phyloP scores from a whole-genome alignment of 2,888 invertebrate species.

The Gordius sp. region DNA sequence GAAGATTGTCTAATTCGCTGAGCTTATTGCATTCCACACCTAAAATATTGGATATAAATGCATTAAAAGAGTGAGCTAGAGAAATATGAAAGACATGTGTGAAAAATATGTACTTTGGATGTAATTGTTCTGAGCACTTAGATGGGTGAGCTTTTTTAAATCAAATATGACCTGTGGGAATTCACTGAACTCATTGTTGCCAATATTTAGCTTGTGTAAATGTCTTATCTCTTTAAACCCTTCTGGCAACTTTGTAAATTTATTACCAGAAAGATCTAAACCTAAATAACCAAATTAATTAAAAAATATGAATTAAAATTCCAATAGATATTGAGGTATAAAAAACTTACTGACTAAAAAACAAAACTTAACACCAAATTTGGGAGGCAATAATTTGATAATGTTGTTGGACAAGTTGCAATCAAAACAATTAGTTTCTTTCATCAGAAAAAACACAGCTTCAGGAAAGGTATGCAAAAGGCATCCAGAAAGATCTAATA shows the following conservation, averaged over 20 bases:
- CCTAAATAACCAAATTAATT: too few species aligned
- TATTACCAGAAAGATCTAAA: conserved; percentile 1
- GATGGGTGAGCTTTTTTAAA: conserved; percentile 3
- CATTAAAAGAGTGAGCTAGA: too few species aligned
- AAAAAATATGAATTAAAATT: too few species aligned
- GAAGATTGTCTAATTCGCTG: background rate
- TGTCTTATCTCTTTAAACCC: background rate
- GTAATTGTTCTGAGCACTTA: conserved; percentile 5
- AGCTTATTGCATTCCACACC: background rate
- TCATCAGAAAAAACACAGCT: conserved; percentile 1
- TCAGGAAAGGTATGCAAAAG: conserved; percentile 7
- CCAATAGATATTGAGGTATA: too few species aligned
- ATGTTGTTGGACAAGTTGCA: conserved; percentile 4
- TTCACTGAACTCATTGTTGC: background rate
- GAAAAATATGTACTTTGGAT: too few species aligned
- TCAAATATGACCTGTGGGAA: background rate
- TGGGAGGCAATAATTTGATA: background rate
- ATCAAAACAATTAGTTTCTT: conserved; percentile 2
- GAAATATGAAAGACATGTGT: too few species aligned
- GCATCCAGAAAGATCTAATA: conserved; percentile 14
- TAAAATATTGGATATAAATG: too few species aligned
- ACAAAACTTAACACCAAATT: background rate
- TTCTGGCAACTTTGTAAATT: background rate
- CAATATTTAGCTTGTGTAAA: background rate
- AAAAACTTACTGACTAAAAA: conserved; percentile 15